Conservation (phyloP, 2,113 vertebrate species). For the Ginglymostoma cirratum region DNA sequence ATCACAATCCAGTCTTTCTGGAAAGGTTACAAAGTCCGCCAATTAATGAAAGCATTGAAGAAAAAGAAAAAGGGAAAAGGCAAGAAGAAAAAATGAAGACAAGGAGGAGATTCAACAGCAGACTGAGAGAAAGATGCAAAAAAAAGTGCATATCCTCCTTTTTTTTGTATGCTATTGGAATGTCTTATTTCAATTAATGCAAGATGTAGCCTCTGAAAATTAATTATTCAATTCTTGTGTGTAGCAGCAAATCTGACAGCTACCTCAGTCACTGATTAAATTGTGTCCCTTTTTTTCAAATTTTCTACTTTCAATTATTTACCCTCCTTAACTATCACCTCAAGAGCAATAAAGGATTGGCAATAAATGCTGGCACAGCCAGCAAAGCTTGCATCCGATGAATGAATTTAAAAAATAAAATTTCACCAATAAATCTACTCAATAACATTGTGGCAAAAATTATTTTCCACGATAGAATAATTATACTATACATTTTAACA, state of each 20-base stretch:
- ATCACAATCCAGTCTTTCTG: conserved; percentile 69
- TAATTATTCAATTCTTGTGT: background rate
- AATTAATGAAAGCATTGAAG: conserved; percentile 53
- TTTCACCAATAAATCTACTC: background rate
- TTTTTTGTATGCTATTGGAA: background rate
- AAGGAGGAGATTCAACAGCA: background rate
- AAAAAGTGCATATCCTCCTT: background rate
- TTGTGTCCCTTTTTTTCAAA: background rate
- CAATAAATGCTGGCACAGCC: no score
- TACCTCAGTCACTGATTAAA: background rate
- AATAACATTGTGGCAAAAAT: background rate
- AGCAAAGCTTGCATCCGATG: no score
- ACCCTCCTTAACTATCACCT: background rate
- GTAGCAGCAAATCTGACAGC: background rate
- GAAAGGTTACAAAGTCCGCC: conserved; percentile 74
- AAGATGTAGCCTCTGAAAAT: background rate
- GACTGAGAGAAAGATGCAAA: background rate
- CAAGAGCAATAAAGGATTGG: no score
- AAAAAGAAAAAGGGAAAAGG: conserved; percentile 44
- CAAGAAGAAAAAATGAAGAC: conserved; percentile 43
- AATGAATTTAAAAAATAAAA: background rate
- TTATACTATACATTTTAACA: background rate
- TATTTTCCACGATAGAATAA: background rate
- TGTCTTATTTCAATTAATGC: background rate
- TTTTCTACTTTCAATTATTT: background rate